Evolutionary conservation across 2,797 vertebrate genomes (phyloP), one percentile per base, ranked within the genome.

Genomic region (Trachurus trachurus): DNA sequence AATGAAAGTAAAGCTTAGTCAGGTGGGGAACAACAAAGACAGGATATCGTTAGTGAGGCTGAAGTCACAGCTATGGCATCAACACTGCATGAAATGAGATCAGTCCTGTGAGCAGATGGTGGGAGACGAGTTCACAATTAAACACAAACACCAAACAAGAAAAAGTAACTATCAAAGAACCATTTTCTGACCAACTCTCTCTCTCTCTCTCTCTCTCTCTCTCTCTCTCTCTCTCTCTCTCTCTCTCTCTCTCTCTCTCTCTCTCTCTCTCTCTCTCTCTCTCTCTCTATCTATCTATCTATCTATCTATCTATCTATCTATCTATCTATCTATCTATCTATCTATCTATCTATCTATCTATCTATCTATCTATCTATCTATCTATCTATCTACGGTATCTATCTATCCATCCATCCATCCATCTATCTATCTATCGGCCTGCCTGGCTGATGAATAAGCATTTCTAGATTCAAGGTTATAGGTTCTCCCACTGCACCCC

Each of bases 21-120:
- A 82, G 64, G 64, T 65, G 76, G 69, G 69, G 52, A 76, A 69
- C 67, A 65, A 72, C 65, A 82, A 70, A 73, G 65, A 50, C 72
- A 80, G 77, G 82, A 76, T 71, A 69, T 79, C 83, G 70, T 79
- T 76, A 79, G 45, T 40, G 60, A 60, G 34, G 72, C 56, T 78
- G 76, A 85, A 65, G 67, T 79, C 79, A 82, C 79, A 74, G 21
- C 59, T 74, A 54, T 69, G 59, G 68, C 21, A 76, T 56, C 64
- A 74, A 58, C 71, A 53, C 49, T 66, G 56, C 52, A 37, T 78
- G 74, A 71, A 64, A 78, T 80, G 71, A 83, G 69, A 34, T 76
- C 74, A 78, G 67, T 40, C 42, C 31, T 75, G 68, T 60, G 42
- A 61, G 50, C 68, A 82, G 78, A 63, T 78, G 69, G 62, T 64